phyloP scores from a whole-genome alignment of 2,113 vertebrate species.

The Tor tambroides region DNA sequence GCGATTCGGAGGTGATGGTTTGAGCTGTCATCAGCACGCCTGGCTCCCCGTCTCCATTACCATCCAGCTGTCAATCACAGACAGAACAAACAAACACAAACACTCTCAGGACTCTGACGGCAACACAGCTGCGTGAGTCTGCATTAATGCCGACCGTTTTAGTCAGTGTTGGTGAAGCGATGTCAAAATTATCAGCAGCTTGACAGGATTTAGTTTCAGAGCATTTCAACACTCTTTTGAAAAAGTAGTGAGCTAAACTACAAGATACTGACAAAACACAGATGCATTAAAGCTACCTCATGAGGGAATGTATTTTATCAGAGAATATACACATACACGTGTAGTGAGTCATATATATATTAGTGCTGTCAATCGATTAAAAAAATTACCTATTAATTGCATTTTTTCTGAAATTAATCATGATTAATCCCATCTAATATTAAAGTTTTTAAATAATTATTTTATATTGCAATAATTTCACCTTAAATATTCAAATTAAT shows the following conservation, averaged over 20 bases:
- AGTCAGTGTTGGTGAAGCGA: not conserved
- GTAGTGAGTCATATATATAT: no score
- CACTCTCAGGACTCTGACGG: conserved; percentile 10
- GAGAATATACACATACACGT: no score
- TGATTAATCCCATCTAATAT: no score
- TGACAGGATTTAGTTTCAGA: not conserved
- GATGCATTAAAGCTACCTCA: no score
- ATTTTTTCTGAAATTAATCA: no score
- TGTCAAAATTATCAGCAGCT: not conserved
- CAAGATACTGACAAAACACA: not conserved
- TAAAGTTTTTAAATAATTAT: no score
- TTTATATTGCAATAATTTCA: no score
- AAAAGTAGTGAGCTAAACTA: not conserved
- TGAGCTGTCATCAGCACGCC: conserved; percentile 93
- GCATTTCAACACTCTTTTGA: not conserved
- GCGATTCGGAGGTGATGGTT: conserved; percentile 95
- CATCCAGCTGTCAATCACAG: conserved; percentile 80
- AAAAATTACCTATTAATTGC: no score
- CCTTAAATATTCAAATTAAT: no score
- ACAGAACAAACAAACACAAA: conserved; percentile 4
- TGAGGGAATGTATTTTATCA: no score
- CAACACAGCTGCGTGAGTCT: not conserved
- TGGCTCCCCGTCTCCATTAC: conserved; percentile 80
- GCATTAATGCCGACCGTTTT: not conserved
- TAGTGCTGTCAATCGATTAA: no score